These are phyloP conservation scores for Bagarius yarrelli DNA, from an alignment of 2,113 vertebrate species.

Conservation along the genomic window DNA sequence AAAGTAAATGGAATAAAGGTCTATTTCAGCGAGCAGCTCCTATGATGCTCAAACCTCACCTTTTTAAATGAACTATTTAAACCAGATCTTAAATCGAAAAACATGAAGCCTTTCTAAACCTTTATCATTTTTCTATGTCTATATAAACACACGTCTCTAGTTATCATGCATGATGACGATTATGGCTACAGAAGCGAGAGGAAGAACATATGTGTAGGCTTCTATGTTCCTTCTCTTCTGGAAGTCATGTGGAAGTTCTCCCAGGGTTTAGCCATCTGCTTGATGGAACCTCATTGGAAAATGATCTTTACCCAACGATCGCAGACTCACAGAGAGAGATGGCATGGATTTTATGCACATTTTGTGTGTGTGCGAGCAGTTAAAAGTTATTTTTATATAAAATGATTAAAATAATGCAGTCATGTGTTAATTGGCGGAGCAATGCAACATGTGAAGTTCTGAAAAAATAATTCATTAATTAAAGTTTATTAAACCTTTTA, in stretches of 20 bases:
- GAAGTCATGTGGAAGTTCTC: constrained; percentile 19
- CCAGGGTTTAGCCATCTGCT: constrained; percentile 34
- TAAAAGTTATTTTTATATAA: constrained; percentile 4
- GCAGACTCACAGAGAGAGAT: constrained; percentile 22
- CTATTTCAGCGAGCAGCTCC: not conserved
- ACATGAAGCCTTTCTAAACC: no score
- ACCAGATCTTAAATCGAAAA: not conserved
- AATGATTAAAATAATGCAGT: not conserved
- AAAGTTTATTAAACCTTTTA: no score
- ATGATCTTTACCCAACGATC: constrained; percentile 23
- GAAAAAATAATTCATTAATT: no score
- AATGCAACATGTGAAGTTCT: not conserved
- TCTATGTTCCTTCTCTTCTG: not conserved
- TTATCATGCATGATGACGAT: not conserved
- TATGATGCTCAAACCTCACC: not conserved
- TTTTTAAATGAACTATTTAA: not conserved
- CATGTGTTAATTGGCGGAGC: not conserved
- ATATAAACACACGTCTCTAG: no score
- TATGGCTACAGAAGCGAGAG: not conserved
- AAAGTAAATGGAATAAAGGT: not conserved
- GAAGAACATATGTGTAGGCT: constrained; percentile 9
- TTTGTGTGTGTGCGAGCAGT: constrained; percentile 10
- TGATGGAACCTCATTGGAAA: constrained; percentile 33
- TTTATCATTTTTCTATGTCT: no score
- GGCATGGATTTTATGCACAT: not conserved